These are phyloP conservation scores for Cephus cinctus DNA, from an alignment of 1,140 invertebrate genomes.

Conservation along the genomic window DNA sequence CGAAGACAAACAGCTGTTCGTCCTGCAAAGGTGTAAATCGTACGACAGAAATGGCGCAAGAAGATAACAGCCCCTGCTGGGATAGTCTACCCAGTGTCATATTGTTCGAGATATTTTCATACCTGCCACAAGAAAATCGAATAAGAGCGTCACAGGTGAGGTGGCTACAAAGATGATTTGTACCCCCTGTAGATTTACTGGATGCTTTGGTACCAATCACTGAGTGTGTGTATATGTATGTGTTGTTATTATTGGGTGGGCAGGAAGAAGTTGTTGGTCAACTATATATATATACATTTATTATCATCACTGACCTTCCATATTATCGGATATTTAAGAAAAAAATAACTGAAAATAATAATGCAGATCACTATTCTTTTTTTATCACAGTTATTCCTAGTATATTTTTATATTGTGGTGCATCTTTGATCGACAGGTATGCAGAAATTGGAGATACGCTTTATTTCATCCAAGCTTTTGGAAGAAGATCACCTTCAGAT, in stretches of 20 bases:
- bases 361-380: too few relatives aligned
- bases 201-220: too few relatives aligned
- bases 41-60: constrained; percentile 9
- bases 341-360: neutral
- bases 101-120: constrained; percentile 64
- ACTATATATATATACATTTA: too few relatives aligned
- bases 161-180: neutral
- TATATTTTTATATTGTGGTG: neutral
- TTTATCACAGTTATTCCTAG: neutral
- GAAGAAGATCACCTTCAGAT: constrained; percentile 53
- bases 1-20: constrained; percentile 45
- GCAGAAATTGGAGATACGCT: constrained; percentile 63
- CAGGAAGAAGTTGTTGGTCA: too few relatives aligned
- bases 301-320: too few relatives aligned
- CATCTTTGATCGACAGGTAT: constrained; percentile 38
- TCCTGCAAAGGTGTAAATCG: constrained; percentile 26
- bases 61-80: constrained; percentile 49
- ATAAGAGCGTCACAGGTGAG: constrained; percentile 60
- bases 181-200: too few relatives aligned
- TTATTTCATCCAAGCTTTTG: constrained; percentile 65
- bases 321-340: neutral
- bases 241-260: too few relatives aligned
- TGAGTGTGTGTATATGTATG: neutral
- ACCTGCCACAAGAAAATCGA: constrained; percentile 59
- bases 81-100: constrained; percentile 63